Evolutionary conservation across 2,797 vertebrate genomes (phyloP), one percentile per base, ranked within the genome.

Genomic region (Caiman crocodilus): DNA sequence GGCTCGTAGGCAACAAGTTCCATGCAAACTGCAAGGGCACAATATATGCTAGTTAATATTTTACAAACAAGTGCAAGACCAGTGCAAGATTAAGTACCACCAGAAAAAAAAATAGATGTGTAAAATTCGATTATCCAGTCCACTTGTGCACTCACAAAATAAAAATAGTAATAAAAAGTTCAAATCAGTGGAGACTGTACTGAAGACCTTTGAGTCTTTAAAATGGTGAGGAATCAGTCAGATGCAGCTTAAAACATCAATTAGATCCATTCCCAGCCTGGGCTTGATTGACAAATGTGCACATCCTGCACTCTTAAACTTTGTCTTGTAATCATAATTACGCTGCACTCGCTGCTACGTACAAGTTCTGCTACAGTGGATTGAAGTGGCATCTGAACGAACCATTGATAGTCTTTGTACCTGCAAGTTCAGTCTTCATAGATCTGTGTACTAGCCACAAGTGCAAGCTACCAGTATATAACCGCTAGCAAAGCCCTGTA

Each of bases 381-480:
- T 82, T 88, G 23, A 13, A 69, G 71, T 5, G 65, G 90, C 65
- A 1, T n/a, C n/a, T 82, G 23, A 73, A 96, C 84, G 60, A 86
- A 67, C 56, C 57, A 25, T 63, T 61, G 73, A 4, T 20, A 90
- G 57, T 32, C 67, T 11, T 28, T 5, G 0, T 77, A 90, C 69
- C 78, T 90, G 78, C 58, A 64, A 90, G 89, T 84, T 64, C 79
- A 84, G 83, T 82, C 87, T 1, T 1, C 21, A 17, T 50, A 1
- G 2, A 8, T 35, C 82, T 84, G 11, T 2, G 14, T 14, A 4
- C 77, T 15, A 89, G 67, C 30, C 78, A 79, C 74, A 85, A 88
- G 58, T 60, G 89, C 96, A 94, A 61, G 85, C 74, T 21, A 87
- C 92, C 90, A 95, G 96, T 6, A 0, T 12, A 30, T 69, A 65